Evolutionary conservation across 2,888 invertebrate genomes (phyloP), one percentile per base, ranked within the genome.

Genomic region (Rhorus exstirpatorius): DNA sequence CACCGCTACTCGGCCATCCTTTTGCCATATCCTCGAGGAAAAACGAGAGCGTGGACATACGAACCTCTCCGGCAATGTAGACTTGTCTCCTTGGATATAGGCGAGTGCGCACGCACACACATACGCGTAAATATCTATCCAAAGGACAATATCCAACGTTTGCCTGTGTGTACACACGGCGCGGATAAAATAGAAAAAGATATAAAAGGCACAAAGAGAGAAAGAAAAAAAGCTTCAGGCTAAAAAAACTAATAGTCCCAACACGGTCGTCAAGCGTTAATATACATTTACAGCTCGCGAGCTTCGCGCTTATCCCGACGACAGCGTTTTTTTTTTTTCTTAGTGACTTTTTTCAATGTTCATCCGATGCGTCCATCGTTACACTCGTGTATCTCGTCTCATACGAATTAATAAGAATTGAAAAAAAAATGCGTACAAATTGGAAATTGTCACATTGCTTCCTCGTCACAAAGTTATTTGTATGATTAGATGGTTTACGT

Each of bases 231-330:
- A 78, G 55, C 60, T 10, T 21, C 8, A 26, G 35, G 31, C 49
- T 14, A 38, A 55, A 67, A 46, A 60, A 67, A 77, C 51, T 60
- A 35, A 19, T 70, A 80, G 87, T 92, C 92, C 92, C 92, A 88
- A 87, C 89, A 88, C 90, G 89, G 88, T 92, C 92, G 91, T 92
- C 92, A 92, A 92, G 91, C 89, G 92, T 91, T 92, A 92, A 92
- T 92, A 92, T 92, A 92, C 92, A 91, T 92, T 93, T 93, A 93
- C 92, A 91, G 90, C 91, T 89, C 88, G 88, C 91, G 88, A 87
- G 88, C 87, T 88, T 82, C 83, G 86, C 68, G 44, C 77, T 79
- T 76, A 78, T 81, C 65, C 58, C 41, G 63, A 63, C 67, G 67
- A 68, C 61, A 35, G 49, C 8, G 38, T 68, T 68, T 68, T 55